A percentile compares a stretch with the other conserved stretches of the same genome.
phyloP scores from a whole-genome alignment of 2,797 vertebrate species.

The Sebastes oblongus region DNA sequence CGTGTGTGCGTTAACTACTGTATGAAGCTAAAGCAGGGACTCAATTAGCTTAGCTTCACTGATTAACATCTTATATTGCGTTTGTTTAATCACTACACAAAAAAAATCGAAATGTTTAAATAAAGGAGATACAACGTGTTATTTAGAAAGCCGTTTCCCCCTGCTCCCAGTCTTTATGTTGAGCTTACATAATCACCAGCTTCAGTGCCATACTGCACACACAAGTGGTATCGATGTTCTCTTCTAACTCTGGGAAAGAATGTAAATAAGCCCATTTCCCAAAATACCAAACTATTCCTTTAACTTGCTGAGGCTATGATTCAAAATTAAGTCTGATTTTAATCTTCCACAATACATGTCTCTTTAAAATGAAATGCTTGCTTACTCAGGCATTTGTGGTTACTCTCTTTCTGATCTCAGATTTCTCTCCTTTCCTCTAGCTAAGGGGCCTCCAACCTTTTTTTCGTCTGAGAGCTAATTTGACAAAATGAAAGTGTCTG shows the following conservation, averaged over 20 bases:
- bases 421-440: neutral
- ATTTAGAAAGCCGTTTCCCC: too few relatives aligned
- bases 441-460: neutral
- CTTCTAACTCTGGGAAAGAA: neutral
- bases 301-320: neutral
- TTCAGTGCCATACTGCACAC: neutral
- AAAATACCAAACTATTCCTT: neutral
- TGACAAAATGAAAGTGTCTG: too few relatives aligned
- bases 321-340: neutral
- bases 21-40: neutral
- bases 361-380: neutral
- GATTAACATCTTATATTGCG: neutral
- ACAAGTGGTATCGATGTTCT: neutral
- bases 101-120: neutral
- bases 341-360: neutral
- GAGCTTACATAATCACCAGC: neutral
- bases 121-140: too few relatives aligned
- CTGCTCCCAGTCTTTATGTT: neutral
- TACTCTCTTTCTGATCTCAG: neutral
- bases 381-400: neutral
- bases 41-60: neutral
- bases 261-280: neutral
- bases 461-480: too few relatives aligned
- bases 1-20: neutral
- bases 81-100: neutral